Evolutionary conservation across 2,888 invertebrate species (phyloP).

Genomic region (Beris morrisii): DNA sequence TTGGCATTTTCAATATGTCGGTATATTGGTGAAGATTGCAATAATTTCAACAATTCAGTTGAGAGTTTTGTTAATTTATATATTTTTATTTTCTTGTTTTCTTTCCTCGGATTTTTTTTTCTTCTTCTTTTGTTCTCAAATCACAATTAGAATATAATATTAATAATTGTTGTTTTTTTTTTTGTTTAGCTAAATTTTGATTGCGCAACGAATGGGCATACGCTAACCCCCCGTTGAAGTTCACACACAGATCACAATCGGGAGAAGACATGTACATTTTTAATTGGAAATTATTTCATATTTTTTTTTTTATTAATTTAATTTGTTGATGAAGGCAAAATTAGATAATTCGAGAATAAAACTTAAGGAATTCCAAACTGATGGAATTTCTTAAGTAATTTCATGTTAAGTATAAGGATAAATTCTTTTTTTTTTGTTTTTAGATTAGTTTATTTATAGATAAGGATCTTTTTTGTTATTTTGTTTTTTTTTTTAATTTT

Average conservation of each 20-base stretch:
- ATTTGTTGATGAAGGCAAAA: constrained; percentile 19
- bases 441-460: constrained; percentile 15
- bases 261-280: constrained; percentile 23
- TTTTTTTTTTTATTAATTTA: not conserved
- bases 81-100: constrained; percentile 13
- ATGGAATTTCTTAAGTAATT: constrained; percentile 27
- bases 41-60: no score
- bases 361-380: constrained; percentile 20
- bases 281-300: constrained; percentile 22
- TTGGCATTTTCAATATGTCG: no score
- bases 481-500: no score
- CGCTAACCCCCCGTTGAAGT: not conserved
- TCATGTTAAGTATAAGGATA: constrained; percentile 21
- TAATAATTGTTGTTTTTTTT: constrained; percentile 5
- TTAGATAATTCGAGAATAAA: constrained; percentile 24
- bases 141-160: constrained; percentile 28
- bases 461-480: constrained; percentile 15
- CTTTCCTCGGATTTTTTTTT: constrained; percentile 3
- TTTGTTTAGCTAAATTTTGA: constrained; percentile 28
- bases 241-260: constrained; percentile 2
- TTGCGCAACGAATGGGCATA: constrained; percentile 33
- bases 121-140: constrained; percentile 8
- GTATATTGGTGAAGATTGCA: no score
- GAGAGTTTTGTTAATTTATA: not conserved
- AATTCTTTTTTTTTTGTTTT: constrained; percentile 5